Evolutionary conservation across 2,797 vertebrate species (phyloP).

Genomic region (Hyperoplus immaculatus): DNA sequence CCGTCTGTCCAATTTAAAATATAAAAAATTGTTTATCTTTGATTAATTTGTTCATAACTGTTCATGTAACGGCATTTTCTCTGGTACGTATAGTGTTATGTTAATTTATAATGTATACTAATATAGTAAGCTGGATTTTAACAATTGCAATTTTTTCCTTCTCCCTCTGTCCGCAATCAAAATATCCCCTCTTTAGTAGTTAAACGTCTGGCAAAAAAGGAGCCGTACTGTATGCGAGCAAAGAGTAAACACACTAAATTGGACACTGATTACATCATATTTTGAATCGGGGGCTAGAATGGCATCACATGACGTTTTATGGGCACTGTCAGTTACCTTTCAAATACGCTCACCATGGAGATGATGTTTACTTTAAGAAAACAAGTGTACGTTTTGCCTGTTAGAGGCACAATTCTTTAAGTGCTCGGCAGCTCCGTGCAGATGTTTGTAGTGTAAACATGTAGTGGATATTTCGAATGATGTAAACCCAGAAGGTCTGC

Average conservation of each 20-base stretch:
- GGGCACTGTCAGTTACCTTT: constrained; percentile 78
- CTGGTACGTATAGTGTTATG: constrained; percentile 10
- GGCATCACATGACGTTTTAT: constrained; percentile 73
- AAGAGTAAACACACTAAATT: constrained; percentile 80
- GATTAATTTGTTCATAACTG: constrained; percentile 32
- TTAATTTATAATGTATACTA: background rate
- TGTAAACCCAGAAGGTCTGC: constrained; percentile 59
- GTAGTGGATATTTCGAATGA: constrained; percentile 62
- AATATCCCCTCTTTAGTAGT: constrained; percentile 50
- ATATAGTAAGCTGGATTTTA: constrained; percentile 56
- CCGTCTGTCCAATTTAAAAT: constrained; percentile 7
- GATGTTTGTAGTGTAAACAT: constrained; percentile 75
- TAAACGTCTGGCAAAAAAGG: constrained; percentile 55
- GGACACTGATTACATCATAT: constrained; percentile 79
- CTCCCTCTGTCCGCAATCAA: constrained; percentile 57
- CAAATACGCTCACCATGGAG: constrained; percentile 67
- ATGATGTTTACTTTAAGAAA: constrained; percentile 78
- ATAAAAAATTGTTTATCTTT: background rate
- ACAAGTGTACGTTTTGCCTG: constrained; percentile 68
- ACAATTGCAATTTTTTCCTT: constrained; percentile 35
- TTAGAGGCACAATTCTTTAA: constrained; percentile 68
- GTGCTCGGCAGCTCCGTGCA: constrained; percentile 69
- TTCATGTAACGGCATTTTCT: constrained; percentile 15
- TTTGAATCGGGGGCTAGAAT: constrained; percentile 55
- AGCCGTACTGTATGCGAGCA: constrained; percentile 35